These are phyloP conservation scores for Drosophila punjabiensis DNA, from an alignment of 1,140 invertebrate species.

Conservation along the genomic window DNA sequence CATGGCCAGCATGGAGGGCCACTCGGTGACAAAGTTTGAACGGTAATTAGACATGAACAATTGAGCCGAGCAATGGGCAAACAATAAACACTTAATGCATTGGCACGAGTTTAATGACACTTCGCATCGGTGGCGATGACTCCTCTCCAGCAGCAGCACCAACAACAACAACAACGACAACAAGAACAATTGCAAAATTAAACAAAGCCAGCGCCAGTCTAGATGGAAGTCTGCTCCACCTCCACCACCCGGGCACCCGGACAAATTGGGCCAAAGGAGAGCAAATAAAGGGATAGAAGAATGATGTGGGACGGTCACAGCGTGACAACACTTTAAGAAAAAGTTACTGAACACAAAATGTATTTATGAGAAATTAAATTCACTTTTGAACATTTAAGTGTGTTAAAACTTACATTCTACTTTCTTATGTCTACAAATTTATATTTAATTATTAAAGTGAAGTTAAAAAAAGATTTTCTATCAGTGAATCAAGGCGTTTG, in stretches of 20 bases:
- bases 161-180: conserved; percentile 8
- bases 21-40: conserved; percentile 41
- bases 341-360: not conserved
- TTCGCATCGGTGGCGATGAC: conserved; percentile 47
- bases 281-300: conserved; percentile 26
- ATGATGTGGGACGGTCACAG: not conserved
- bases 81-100: conserved; percentile 59
- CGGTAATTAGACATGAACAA: conserved; percentile 55
- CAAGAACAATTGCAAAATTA: conserved; percentile 55
- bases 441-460: not conserved
- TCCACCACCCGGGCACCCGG: not conserved
- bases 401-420: not conserved
- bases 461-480: not conserved
- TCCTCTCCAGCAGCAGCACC: conserved; percentile 19
- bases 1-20: conserved; percentile 11
- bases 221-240: conserved; percentile 3
- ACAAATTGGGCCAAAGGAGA: conserved; percentile 42
- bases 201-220: conserved; percentile 42
- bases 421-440: not conserved
- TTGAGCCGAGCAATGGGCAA: conserved; percentile 44
- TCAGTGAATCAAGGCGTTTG: conserved; percentile 10
- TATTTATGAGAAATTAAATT: not conserved
- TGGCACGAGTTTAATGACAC: conserved; percentile 59
- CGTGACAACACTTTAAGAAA: conserved; percentile 2
- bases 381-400: not conserved